A percentile compares a stretch with the other conserved stretches of the same genome.
Evolutionary conservation across 1,140 invertebrate species (phyloP).

Genomic region (Phthorimaea operculella): DNA sequence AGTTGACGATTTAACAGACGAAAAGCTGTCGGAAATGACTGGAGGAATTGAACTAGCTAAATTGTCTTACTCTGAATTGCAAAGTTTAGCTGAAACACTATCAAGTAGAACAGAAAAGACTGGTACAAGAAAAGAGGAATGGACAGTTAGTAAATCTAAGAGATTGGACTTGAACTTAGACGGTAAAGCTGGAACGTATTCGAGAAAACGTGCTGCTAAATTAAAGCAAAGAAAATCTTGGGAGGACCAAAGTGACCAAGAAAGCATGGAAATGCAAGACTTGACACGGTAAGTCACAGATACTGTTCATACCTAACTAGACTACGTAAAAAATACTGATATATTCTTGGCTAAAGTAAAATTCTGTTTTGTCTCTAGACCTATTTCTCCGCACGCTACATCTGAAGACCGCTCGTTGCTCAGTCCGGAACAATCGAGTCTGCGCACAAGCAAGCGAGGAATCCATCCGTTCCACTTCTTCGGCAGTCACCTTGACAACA

Average conservation of each 20-base stretch:
- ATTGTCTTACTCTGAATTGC: constrained; percentile 51
- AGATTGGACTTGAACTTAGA: constrained; percentile 55
- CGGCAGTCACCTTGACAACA: constrained; percentile 54
- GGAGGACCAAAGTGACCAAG: constrained; percentile 64
- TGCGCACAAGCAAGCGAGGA: constrained; percentile 35
- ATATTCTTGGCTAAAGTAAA: too few species aligned
- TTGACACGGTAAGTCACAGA: constrained; percentile 41
- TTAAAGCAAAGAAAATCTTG: constrained; percentile 60
- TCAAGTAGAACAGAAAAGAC: constrained; percentile 39
- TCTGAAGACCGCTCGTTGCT: constrained; percentile 57
- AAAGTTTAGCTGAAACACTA: constrained; percentile 49
- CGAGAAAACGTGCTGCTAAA: constrained; percentile 56
- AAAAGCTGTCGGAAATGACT: constrained; percentile 48
- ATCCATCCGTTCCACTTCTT: constrained; percentile 59
- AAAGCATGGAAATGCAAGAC: constrained; percentile 61
- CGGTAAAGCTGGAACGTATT: constrained; percentile 61
- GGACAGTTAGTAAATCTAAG: constrained; percentile 51
- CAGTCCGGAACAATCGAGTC: constrained; percentile 48
- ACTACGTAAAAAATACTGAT: too few species aligned
- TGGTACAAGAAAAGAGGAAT: constrained; percentile 44
- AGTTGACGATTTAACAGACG: constrained; percentile 42
- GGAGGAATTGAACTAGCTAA: constrained; percentile 50
- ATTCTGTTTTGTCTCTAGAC: constrained; percentile 33
- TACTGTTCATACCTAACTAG: too few species aligned
- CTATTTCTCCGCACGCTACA: constrained; percentile 55